phyloP scores from a whole-genome alignment of 2,888 invertebrate genomes.

The Drosophila nigritarsus region DNA sequence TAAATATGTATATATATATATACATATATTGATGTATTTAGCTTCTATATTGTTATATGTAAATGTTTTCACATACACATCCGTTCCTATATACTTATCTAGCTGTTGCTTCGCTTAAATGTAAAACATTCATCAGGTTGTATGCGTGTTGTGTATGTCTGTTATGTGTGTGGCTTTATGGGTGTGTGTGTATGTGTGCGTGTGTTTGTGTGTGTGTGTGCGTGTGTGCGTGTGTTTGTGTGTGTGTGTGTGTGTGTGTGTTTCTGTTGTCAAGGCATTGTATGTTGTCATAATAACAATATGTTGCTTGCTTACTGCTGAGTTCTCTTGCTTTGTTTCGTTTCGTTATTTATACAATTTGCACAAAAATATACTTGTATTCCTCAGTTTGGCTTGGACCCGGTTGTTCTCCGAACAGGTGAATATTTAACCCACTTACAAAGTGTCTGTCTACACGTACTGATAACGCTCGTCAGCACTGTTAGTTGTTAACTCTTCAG shows the following conservation, averaged over 20 bases:
- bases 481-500: constrained; percentile 22
- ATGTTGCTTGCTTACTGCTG: constrained; percentile 21
- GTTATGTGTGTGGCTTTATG: constrained; percentile 10
- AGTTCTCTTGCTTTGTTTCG: constrained; percentile 12
- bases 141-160: constrained; percentile 30
- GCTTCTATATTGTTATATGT: constrained; percentile 22
- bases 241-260: constrained; percentile 2
- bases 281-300: constrained; percentile 35
- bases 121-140: constrained; percentile 34
- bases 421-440: constrained; percentile 34
- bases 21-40: constrained; percentile 20
- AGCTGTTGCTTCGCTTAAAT: constrained; percentile 15
- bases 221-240: neutral
- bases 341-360: constrained; percentile 51
- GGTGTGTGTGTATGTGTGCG: constrained; percentile 12
- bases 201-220: constrained; percentile 3
- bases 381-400: constrained; percentile 78
- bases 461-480: constrained; percentile 24
- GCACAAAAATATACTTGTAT: constrained; percentile 62
- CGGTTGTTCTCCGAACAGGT: constrained; percentile 82
- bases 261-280: constrained; percentile 45
- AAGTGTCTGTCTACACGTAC: constrained; percentile 9
- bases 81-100: constrained; percentile 29
- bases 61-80: constrained; percentile 9
- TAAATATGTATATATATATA: constrained; percentile 13